A percentile compares a stretch with the other conserved stretches of the same genome.
Evolutionary conservation across 2,113 vertebrate species (phyloP).

Genomic region (Ranitomeya imitator): DNA sequence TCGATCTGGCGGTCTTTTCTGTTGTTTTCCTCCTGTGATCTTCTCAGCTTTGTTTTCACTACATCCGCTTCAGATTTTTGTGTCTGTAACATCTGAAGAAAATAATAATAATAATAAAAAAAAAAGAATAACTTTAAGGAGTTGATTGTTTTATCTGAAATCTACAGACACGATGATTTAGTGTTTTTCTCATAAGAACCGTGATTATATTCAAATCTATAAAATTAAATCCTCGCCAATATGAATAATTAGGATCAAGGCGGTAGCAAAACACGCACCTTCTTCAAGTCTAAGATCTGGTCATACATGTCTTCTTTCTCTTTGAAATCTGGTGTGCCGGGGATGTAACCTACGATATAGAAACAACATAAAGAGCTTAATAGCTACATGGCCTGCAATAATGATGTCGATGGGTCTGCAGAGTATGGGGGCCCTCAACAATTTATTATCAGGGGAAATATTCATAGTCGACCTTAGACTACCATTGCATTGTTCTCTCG

Average conservation of each 20-base stretch:
- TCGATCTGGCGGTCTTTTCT: conserved; percentile 91
- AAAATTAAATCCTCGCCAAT: too few species aligned
- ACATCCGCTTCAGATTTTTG: conserved; percentile 82
- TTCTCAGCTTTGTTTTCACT: conserved; percentile 85
- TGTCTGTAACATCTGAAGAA: conserved; percentile 77
- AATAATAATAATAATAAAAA: neutral
- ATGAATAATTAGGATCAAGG: too few species aligned
- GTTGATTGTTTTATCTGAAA: too few species aligned
- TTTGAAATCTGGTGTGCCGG: conserved; percentile 78
- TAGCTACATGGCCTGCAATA: neutral
- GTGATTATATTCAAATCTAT: neutral
- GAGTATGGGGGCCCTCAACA: too few species aligned
- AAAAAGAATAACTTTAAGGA: neutral
- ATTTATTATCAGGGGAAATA: too few species aligned
- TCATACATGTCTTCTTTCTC: conserved; percentile 95
- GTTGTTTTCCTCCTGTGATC: conserved; percentile 84
- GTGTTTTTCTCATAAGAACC: too few species aligned
- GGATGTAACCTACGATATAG: conserved; percentile 63
- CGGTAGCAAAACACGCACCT: conserved; percentile 72
- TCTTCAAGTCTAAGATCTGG: conserved; percentile 90
- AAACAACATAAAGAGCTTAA: neutral
- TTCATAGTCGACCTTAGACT: too few species aligned
- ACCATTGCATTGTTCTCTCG: too few species aligned
- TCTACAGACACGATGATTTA: too few species aligned
- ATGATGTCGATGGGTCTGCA: too few species aligned